These are phyloP conservation scores for Echeneis naucrates DNA, from an alignment of 2,797 vertebrate genomes.

Conservation along the genomic window DNA sequence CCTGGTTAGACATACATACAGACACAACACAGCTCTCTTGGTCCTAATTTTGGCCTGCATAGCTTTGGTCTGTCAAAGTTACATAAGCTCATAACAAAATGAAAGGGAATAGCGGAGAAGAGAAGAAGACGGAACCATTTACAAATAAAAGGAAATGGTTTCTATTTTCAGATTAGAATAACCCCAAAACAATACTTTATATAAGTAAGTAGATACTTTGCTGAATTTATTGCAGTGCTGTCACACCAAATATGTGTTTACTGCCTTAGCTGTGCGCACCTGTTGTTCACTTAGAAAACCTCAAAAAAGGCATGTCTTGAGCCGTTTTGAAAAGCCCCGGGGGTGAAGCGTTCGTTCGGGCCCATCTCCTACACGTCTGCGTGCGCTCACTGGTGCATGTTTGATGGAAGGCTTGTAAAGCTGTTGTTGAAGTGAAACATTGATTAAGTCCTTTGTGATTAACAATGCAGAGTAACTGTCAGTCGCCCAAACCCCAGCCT, in stretches of 20 bases:
- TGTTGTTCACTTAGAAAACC: background rate
- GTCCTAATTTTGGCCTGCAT: constrained; percentile 27
- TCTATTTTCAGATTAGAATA: background rate
- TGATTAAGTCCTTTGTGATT: constrained; percentile 48
- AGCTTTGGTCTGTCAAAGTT: constrained; percentile 28
- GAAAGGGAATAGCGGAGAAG: background rate
- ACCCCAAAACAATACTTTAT: background rate
- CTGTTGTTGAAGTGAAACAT: constrained; percentile 17
- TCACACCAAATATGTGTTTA: too few relatives aligned
- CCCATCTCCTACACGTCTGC: constrained; percentile 11
- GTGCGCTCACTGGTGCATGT: constrained; percentile 20
- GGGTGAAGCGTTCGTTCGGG: constrained; percentile 17
- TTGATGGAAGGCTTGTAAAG: constrained; percentile 36
- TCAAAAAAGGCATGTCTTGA: constrained; percentile 8
- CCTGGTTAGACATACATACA: constrained; percentile 2
- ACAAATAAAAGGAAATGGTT: background rate
- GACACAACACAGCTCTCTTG: background rate
- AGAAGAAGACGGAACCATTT: background rate
- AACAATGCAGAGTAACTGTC: constrained; percentile 26
- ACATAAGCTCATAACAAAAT: constrained; percentile 5
- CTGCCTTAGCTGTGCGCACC: background rate
- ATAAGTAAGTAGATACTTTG: background rate
- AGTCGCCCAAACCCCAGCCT: too few relatives aligned
- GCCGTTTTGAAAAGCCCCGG: background rate
- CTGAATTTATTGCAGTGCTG: background rate